Evolutionary conservation across 2,797 vertebrate genomes (phyloP).

Genomic region (Pseudomugil gertrudae): DNA sequence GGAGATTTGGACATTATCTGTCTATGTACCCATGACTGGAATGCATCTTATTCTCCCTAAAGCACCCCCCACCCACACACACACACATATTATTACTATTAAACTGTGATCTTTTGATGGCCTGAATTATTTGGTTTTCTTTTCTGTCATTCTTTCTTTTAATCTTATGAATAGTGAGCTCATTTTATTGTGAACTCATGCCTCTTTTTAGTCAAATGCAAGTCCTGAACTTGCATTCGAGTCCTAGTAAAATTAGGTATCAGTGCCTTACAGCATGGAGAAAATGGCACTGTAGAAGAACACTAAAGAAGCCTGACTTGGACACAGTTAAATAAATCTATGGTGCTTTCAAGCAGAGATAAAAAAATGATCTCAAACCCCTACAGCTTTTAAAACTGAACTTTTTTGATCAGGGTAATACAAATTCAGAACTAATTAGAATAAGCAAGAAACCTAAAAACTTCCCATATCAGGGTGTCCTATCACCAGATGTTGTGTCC

Average conservation of each 20-base stretch:
- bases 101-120: too few relatives aligned
- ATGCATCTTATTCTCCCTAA: constrained; percentile 58
- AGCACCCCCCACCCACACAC: too few relatives aligned
- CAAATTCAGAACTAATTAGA: constrained; percentile 29
- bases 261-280: constrained; percentile 53
- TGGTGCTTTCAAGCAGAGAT: constrained; percentile 15
- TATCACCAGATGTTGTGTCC: constrained; percentile 65
- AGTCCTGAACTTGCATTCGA: constrained; percentile 40
- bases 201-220: constrained; percentile 39
- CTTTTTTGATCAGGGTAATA: constrained; percentile 29
- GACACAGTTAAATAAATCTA: constrained; percentile 25
- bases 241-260: constrained; percentile 58
- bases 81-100: background rate
- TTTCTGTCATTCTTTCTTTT: constrained; percentile 41
- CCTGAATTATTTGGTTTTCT: constrained; percentile 45
- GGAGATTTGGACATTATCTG: constrained; percentile 79
- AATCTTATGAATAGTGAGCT: constrained; percentile 64
- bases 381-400: constrained; percentile 12
- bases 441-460: constrained; percentile 37
- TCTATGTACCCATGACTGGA: constrained; percentile 85
- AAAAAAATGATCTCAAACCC: constrained; percentile 6
- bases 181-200: constrained; percentile 33
- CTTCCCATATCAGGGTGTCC: constrained; percentile 40
- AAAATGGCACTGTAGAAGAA: constrained; percentile 53
- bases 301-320: constrained; percentile 15